A percentile compares a stretch with the other conserved stretches of the same genome.
Conservation (phyloP, 2,113 vertebrate species). For the Sus scrofa region T2T-Sscrofa CM000816.6:89619501-89620000, state of each 20-base stretch:
- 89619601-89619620: not conserved
- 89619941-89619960: not conserved
- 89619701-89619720: not conserved
- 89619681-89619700: not conserved
- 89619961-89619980: not conserved
- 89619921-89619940: not conserved
- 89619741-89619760: not conserved
- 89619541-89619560: not conserved
- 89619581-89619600: not conserved
- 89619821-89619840: not conserved
- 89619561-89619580: conserved; percentile 13
- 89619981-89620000: not conserved
- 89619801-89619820: not conserved
- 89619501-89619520: not conserved
- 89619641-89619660: not conserved
- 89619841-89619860: not conserved
- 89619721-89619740: not conserved
- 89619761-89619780: not conserved
- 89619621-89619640: not conserved
- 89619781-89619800: not conserved
- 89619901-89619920: not conserved
- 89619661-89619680: not conserved
- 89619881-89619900: not conserved
- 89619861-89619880: not conserved
- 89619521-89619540: not conserved